phyloP scores from a whole-genome alignment of 2,888 invertebrate species.

The Scelioninae gen. 1 region DNA sequence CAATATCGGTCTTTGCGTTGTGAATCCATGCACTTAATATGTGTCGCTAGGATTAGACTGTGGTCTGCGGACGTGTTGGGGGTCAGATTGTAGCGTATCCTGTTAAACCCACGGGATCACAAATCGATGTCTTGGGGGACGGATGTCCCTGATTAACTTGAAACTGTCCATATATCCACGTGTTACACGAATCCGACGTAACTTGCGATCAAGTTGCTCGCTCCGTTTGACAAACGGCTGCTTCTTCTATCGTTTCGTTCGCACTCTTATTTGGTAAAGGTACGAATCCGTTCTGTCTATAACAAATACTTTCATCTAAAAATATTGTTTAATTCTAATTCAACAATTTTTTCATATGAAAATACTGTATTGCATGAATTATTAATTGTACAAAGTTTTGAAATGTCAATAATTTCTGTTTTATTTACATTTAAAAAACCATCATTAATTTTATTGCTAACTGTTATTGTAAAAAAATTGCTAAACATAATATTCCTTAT shows the following conservation, averaged over 20 bases:
- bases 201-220: constrained; percentile 63
- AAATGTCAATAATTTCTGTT: no score
- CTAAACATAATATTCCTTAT: no score
- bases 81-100: constrained; percentile 78
- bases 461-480: no score
- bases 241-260: constrained; percentile 33
- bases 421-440: no score
- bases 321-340: no score
- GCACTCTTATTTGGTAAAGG: constrained; percentile 7
- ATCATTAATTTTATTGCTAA: neutral
- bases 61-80: constrained; percentile 75
- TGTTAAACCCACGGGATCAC: constrained; percentile 80
- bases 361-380: no score
- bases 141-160: constrained; percentile 79
- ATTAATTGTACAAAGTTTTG: no score
- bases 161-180: constrained; percentile 70
- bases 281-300: constrained; percentile 1
- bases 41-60: constrained; percentile 80
- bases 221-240: constrained; percentile 56
- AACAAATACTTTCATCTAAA: no score
- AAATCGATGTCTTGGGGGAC: constrained; percentile 81
- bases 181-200: constrained; percentile 64
- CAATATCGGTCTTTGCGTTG: constrained; percentile 65
- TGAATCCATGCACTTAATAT: constrained; percentile 81
- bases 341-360: no score